phyloP scores from a whole-genome alignment of 2,888 invertebrate genomes.

The Thecophora atra region DNA sequence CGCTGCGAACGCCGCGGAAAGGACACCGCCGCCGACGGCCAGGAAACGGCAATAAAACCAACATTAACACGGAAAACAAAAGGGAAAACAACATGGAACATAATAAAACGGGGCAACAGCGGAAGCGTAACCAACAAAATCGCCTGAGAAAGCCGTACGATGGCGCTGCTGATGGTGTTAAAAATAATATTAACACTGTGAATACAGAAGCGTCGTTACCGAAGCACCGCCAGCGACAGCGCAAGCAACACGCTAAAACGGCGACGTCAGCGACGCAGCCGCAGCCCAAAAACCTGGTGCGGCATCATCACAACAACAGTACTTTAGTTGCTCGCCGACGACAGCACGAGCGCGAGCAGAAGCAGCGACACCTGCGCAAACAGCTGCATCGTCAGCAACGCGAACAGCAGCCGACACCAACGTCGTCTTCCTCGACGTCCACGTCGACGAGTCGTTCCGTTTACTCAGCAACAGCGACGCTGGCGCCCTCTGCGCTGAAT shows the following conservation, averaged over 20 bases:
- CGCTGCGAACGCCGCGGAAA: slow-evolving; percentile 38
- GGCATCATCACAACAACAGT: slow-evolving; percentile 59
- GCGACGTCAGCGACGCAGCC: slow-evolving; percentile 46
- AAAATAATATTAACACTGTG: background rate
- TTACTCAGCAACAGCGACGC: slow-evolving; percentile 55
- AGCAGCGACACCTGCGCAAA: slow-evolving; percentile 49
- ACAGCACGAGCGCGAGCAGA: slow-evolving; percentile 52
- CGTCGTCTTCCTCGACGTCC: slow-evolving; percentile 50
- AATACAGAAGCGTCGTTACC: background rate
- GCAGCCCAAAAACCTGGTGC: slow-evolving; percentile 57
- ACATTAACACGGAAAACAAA: slow-evolving; percentile 38
- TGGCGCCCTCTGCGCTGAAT: slow-evolving; percentile 58
- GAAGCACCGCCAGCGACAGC: slow-evolving; percentile 42
- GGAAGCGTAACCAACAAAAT: background rate
- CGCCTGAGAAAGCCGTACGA: slow-evolving; percentile 9
- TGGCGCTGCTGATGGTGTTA: background rate
- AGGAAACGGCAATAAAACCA: background rate
- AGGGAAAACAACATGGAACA: background rate
- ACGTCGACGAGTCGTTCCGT: slow-evolving; percentile 57
- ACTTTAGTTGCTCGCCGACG: slow-evolving; percentile 49
- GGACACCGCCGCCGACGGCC: slow-evolving; percentile 19
- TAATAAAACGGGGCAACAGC: background rate
- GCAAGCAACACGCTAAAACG: slow-evolving; percentile 46
- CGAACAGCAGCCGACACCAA: slow-evolving; percentile 48
- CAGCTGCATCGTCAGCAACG: slow-evolving; percentile 47